Evolutionary conservation across 2,888 invertebrate genomes (phyloP).

Genomic region (Myopa testacea): DNA sequence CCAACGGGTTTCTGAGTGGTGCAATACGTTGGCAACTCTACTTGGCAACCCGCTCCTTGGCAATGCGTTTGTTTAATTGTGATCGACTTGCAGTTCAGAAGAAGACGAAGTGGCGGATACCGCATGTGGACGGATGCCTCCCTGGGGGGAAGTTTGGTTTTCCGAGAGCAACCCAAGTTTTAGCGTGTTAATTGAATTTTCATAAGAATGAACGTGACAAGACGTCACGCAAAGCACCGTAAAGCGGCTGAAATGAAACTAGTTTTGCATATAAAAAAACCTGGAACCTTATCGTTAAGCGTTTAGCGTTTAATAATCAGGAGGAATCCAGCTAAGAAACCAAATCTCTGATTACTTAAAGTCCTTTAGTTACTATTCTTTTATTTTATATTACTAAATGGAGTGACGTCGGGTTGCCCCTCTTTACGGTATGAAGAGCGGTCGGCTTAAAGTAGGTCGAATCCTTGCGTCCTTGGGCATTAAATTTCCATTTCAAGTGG

Average conservation of each 20-base stretch:
- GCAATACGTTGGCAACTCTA: background rate
- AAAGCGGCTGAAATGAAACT: background rate
- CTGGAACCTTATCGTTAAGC: background rate
- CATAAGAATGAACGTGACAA: constrained; percentile 48
- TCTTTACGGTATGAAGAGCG: background rate
- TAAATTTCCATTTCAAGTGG: constrained; percentile 54
- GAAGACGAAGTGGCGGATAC: background rate
- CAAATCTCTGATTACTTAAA: no score
- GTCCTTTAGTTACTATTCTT: no score
- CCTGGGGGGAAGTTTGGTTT: background rate
- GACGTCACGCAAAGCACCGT: constrained; percentile 40
- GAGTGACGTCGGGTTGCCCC: background rate
- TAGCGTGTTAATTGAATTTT: constrained; percentile 62
- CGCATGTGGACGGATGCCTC: background rate
- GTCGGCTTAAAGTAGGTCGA: constrained; percentile 10
- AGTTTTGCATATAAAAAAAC: background rate
- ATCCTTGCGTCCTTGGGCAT: constrained; percentile 1
- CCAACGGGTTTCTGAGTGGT: background rate
- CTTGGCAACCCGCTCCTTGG: constrained; percentile 22
- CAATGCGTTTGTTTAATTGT: constrained; percentile 42
- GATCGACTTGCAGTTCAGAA: constrained; percentile 37
- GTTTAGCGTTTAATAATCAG: no score
- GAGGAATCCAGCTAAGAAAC: no score
- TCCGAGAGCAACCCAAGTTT: constrained; percentile 23
- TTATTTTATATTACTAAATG: background rate